Percentiles rank a stretch among this genome's conserved stretches.
phyloP scores from a whole-genome alignment of 2,888 invertebrate genomes.

The Cheilosia grossa region DNA sequence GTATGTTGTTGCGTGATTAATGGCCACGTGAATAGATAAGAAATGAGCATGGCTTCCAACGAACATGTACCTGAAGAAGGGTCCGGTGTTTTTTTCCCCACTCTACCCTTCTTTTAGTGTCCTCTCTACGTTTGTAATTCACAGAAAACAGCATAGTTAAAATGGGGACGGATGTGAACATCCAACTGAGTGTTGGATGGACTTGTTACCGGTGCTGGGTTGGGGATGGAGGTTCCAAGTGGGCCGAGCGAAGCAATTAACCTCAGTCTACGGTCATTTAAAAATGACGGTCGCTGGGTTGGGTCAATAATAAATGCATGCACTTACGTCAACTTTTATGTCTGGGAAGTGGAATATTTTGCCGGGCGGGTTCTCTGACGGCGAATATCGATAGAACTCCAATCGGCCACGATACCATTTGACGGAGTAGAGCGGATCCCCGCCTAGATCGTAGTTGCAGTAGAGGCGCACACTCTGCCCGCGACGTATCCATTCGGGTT shows the following conservation, averaged over 20 bases:
- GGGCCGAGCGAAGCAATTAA: conserved; percentile 54
- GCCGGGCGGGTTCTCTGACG: conserved; percentile 86
- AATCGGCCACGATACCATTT: conserved; percentile 88
- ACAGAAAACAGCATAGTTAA: conserved; percentile 19
- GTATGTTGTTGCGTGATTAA: conserved; percentile 72
- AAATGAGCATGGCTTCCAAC: conserved; percentile 50
- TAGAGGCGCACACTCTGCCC: conserved; percentile 86
- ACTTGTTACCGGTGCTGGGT: conserved; percentile 8
- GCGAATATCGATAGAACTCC: conserved; percentile 88
- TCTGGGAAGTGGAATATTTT: conserved; percentile 88
- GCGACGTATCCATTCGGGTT: conserved; percentile 86
- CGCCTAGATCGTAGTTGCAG: conserved; percentile 87
- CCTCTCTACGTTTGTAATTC: conserved; percentile 21
- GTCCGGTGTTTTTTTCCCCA: not conserved
- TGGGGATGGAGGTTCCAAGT: not conserved
- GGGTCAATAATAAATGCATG: conserved; percentile 11
- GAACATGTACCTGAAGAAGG: not conserved
- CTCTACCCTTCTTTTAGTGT: not conserved
- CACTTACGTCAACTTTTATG: conserved; percentile 88
- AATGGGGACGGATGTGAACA: conserved; percentile 39
- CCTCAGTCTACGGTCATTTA: conserved; percentile 28
- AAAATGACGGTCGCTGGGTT: not conserved
- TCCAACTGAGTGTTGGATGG: conserved; percentile 39
- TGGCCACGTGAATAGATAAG: conserved; percentile 71
- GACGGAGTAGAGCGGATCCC: conserved; percentile 88